Evolutionary conservation across 1,140 invertebrate species (phyloP), one percentile per base, ranked within the genome.

Genomic region (Drosophila leontia): DNA sequence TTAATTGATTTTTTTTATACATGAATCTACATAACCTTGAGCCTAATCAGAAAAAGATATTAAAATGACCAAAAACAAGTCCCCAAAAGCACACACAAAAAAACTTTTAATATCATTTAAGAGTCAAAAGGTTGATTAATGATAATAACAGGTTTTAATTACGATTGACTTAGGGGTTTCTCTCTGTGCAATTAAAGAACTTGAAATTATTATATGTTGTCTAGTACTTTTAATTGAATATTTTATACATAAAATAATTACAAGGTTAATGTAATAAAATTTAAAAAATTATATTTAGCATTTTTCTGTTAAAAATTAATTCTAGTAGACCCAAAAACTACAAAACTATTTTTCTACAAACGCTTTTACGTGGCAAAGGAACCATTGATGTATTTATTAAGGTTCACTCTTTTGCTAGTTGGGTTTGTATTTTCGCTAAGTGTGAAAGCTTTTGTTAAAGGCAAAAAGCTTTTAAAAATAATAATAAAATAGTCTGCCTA

Each of bases 381-480:
- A 6, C 26, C 4, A 7, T 29, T 29, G n/a, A n/a, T n/a, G n/a
- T n/a, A 29, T 29, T 29, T 29, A 6, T 29, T 6, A 29, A 26
- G 63, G 58, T 63, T n/a, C 8, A 5, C 12, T 42, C 26, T 64
- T 12, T 15, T 17, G 60, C 34, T 37, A 11, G 15, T 6, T 19
- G 8, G 72, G 59, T 64, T 72, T 8, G 5, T 17, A 39, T 41
- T 47, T 59, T 50, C 12, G 29, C 47, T 80, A 45, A 41, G 41
- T 19, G 17, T 34, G 0, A 48, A 70, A 71, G 68, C 68, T 71
- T 68, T 71, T 42, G 7, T 11, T 13, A 0, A 8, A 11, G 7
- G 17, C 15, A 57, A 69, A 69, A 71, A 71, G 64, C 50, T 69
- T 15, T 5, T 13, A 12, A 23, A 39, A 44, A 42, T 15, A 39